These are phyloP conservation scores for Teleiodes luculella DNA, from an alignment of 2,888 invertebrate genomes.

Conservation along the genomic window DNA sequence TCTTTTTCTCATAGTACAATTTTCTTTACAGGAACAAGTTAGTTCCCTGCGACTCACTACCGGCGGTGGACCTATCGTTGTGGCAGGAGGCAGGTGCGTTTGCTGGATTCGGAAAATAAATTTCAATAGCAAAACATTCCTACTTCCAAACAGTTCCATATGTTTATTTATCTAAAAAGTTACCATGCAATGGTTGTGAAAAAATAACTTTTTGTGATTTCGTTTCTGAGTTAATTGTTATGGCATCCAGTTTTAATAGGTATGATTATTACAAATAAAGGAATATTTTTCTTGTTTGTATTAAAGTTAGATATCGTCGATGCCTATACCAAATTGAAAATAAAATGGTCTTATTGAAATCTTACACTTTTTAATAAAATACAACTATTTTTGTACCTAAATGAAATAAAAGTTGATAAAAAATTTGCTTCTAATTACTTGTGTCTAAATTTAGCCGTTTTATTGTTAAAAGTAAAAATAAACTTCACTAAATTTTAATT, in stretches of 20 bases:
- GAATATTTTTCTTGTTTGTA: too few relatives aligned
- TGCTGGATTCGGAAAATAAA: not conserved
- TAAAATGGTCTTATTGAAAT: too few relatives aligned
- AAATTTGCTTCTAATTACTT: too few relatives aligned
- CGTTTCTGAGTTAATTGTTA: not conserved
- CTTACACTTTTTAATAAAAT: too few relatives aligned
- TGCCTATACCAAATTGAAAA: too few relatives aligned
- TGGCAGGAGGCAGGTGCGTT: conserved; percentile 62
- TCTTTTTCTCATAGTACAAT: too few relatives aligned
- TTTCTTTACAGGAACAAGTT: conserved; percentile 68
- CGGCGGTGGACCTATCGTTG: conserved; percentile 65
- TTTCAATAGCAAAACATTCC: too few relatives aligned
- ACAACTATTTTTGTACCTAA: too few relatives aligned
- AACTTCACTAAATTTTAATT: not conserved
- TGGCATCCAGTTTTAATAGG: not conserved
- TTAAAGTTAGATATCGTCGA: too few relatives aligned
- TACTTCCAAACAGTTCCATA: not conserved
- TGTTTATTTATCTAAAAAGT: not conserved
- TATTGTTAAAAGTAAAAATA: too few relatives aligned
- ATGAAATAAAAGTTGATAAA: too few relatives aligned
- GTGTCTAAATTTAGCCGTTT: too few relatives aligned
- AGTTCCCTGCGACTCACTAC: conserved; percentile 68
- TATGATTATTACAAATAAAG: not conserved
- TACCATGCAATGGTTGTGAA: conserved; percentile 7
- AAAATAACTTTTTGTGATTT: not conserved